Evolutionary conservation across 2,113 vertebrate species (phyloP).

Genomic region (Hypocryptadius cinnamomeus): DNA sequence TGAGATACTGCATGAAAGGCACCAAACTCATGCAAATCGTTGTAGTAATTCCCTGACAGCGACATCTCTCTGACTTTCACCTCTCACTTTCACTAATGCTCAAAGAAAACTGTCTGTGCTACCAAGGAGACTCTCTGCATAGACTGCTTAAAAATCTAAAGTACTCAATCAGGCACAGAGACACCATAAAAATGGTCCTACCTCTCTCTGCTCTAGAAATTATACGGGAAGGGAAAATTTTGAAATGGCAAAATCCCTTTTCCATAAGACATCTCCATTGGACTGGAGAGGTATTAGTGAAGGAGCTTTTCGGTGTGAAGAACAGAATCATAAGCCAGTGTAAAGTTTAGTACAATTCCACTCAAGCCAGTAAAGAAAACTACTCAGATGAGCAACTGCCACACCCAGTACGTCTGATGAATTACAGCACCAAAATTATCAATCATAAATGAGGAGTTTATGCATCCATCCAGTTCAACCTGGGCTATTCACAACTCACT

Average conservation of each 20-base stretch:
- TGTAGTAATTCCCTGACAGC: conserved; percentile 13
- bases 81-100: conserved; percentile 6
- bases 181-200: neutral
- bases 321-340: neutral
- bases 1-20: conserved; percentile 36
- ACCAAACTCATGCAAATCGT: conserved; percentile 28
- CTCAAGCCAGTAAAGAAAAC: neutral
- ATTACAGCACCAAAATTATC: neutral
- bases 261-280: neutral
- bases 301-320: neutral
- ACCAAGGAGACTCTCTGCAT: neutral
- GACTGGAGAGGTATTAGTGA: neutral
- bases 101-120: neutral
- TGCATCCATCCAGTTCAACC: neutral
- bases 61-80: conserved; percentile 32
- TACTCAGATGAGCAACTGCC: neutral
- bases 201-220: neutral
- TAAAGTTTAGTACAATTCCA: neutral
- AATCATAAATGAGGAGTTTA: neutral
- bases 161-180: neutral
- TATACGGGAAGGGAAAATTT: neutral
- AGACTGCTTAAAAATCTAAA: conserved; percentile 30
- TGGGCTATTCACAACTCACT: conserved; percentile 25
- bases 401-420: neutral
- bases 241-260: neutral